Evolutionary conservation across 2,888 invertebrate genomes (phyloP).

Genomic region (Andrena bicolor): DNA sequence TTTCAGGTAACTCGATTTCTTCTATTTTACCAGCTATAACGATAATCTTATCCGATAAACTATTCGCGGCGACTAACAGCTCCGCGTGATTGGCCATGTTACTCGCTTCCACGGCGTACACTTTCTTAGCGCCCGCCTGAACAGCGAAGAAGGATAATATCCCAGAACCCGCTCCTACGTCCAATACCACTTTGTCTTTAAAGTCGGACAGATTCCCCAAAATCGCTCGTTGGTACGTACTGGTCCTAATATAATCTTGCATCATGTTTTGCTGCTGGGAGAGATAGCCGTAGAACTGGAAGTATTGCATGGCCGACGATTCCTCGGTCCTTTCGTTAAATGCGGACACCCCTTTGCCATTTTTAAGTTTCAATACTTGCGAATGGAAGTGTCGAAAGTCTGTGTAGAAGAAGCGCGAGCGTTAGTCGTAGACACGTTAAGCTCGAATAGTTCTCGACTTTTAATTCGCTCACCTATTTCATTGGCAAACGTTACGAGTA

Average conservation of each 20-base stretch:
- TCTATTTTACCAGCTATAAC: conserved; percentile 99
- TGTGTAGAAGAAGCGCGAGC: conserved; percentile 72
- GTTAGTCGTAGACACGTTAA: background rate
- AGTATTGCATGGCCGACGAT: conserved; percentile 99
- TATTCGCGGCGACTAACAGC: conserved; percentile 95
- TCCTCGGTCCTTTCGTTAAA: conserved; percentile 99
- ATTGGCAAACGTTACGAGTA: conserved; percentile 89
- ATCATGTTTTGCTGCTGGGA: conserved; percentile 99
- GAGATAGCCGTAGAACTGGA: conserved; percentile 99
- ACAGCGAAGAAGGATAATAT: conserved; percentile 99
- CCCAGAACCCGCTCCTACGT: conserved; percentile 99
- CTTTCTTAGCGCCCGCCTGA: conserved; percentile 98
- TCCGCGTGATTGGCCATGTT: conserved; percentile 99
- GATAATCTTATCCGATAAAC: conserved; percentile 93
- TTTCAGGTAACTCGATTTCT: conserved; percentile 97
- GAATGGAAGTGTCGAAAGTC: conserved; percentile 92
- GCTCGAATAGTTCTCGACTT: background rate
- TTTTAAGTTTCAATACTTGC: conserved; percentile 90
- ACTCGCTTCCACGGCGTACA: conserved; percentile 99
- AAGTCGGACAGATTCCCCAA: conserved; percentile 97
- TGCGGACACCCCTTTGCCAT: conserved; percentile 91
- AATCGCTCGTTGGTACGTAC: conserved; percentile 99
- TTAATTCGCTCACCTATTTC: conserved; percentile 85
- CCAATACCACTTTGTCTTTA: conserved; percentile 96
- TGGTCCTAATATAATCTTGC: conserved; percentile 99